Base-by-base conservation (phyloP, 2,888 invertebrate genomes). In the Lasiommata megera region DNA sequence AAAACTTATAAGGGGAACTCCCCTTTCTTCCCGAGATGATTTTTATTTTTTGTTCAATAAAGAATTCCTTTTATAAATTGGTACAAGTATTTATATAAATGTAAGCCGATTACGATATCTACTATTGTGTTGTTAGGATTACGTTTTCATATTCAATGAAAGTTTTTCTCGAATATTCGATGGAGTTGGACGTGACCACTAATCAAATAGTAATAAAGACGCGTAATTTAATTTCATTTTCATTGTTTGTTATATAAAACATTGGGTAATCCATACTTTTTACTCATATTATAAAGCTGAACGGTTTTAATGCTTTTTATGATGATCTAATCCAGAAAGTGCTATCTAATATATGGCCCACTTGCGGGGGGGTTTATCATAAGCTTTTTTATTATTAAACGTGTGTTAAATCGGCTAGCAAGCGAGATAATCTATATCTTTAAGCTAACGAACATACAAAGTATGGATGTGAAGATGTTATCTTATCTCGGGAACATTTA, bases 81-180 rank as follows among this genome's bases (percentile, higher is more conserved):
- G 29, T 46, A 11, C 11, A 11, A 34, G 34, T 34, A 46, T 31
- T 31, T 46, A 29, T 31, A 16, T 46, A 17, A 46, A 6, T 17
- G 14, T 46, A 46, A 46, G 31, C 46, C 46, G 46, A 46, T 46
- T 46, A 46, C 31, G 29, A 29, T 16, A 31, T 11, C 34, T 34
- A 34, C 16, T 31, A 28, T 6, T 29, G 16, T 16, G 31, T 16
- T 31, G 46, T 29, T 44, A 12, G 6, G 29, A 11, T 29, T 43
- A 43, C 2, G 31, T 46, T 44, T 44, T 18, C 1, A 16, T 31
- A 31, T 44, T 44, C 14, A 28, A 12, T 8, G 41, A 23, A 43
- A 23, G 43, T 23, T 43, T 43, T 43, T 28, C 43, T 11, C 23
- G 40, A 43, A 43, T n/a, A 43, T 23, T 23, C 43, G 28, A 44